Percentiles rank a stretch among this genome's conserved stretches.
phyloP scores from a whole-genome alignment of 2,888 invertebrate species.

The Thalpophila matura region DNA sequence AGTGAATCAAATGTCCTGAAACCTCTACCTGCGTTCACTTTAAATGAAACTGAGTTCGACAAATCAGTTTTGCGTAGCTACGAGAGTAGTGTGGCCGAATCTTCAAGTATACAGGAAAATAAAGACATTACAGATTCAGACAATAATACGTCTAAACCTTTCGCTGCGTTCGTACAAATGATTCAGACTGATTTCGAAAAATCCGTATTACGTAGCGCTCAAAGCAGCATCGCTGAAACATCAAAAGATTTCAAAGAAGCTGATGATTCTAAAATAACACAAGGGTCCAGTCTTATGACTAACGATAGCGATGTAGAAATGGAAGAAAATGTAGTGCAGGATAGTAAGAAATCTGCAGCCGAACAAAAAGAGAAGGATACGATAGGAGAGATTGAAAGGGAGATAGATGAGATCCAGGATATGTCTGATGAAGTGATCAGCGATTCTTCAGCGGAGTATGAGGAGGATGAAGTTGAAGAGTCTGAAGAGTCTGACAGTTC shows the following conservation, averaged over 20 bases:
- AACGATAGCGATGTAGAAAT: slow-evolving; percentile 83
- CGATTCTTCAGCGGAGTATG: slow-evolving; percentile 34
- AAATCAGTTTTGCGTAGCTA: slow-evolving; percentile 80
- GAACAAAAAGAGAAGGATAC: slow-evolving; percentile 82
- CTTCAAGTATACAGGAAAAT: slow-evolving; percentile 66
- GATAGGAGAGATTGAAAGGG: slow-evolving; percentile 85
- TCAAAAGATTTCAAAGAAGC: slow-evolving; percentile 53
- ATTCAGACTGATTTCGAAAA: slow-evolving; percentile 76
- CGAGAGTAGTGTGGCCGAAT: slow-evolving; percentile 72
- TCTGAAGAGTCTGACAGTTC: slow-evolving; percentile 37
- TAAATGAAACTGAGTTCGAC: slow-evolving; percentile 76
- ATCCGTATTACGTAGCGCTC: slow-evolving; percentile 76
- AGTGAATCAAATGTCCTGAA: slow-evolving; percentile 61
- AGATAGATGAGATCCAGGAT: slow-evolving; percentile 85
- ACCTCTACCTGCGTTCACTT: slow-evolving; percentile 73
- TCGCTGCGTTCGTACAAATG: slow-evolving; percentile 67
- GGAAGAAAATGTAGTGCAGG: slow-evolving; percentile 65
- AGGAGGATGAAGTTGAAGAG: slow-evolving; percentile 16
- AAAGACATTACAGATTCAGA: slow-evolving; percentile 50
- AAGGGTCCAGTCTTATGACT: slow-evolving; percentile 81
- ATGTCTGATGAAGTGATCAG: slow-evolving; percentile 75
- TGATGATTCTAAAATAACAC: slow-evolving; percentile 49
- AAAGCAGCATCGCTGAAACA: slow-evolving; percentile 72
- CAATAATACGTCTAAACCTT: slow-evolving; percentile 61
- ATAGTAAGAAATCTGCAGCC: slow-evolving; percentile 66